Conservation (phyloP, 2,113 vertebrate genomes). For the Willisornis vidua region DNA sequence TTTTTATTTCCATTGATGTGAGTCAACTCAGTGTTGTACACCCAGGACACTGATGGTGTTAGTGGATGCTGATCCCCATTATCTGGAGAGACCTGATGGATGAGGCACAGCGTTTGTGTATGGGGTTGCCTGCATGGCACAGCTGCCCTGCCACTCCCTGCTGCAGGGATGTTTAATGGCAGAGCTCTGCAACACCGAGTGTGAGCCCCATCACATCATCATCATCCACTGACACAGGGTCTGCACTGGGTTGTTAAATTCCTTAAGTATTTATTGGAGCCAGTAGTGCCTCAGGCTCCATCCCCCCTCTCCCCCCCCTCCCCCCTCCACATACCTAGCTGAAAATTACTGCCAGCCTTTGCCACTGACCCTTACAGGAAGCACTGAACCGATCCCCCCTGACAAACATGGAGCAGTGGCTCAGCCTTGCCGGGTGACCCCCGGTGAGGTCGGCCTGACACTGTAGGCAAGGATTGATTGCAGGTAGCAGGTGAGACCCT, state of each 20-base stretch:
- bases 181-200: neutral
- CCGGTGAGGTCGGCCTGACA: neutral
- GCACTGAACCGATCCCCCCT: constrained; percentile 42
- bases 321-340: constrained; percentile 32
- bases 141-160: neutral
- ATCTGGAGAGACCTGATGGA: neutral
- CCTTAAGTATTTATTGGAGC: constrained; percentile 67
- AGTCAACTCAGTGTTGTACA: neutral
- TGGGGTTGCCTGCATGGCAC: neutral
- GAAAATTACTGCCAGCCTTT: constrained; percentile 70
- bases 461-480: constrained; percentile 67
- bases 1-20: constrained; percentile 2
- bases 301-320: neutral
- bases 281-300: constrained; percentile 62
- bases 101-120: neutral
- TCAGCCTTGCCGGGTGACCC: constrained; percentile 52
- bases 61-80: neutral
- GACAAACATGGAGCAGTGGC: constrained; percentile 45
- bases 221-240: neutral
- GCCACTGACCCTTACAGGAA: constrained; percentile 60
- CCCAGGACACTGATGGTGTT: neutral
- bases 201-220: constrained; percentile 25
- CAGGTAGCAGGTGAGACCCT: constrained; percentile 67
- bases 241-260: constrained; percentile 36
- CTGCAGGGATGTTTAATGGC: neutral